These are phyloP conservation scores for Pristionchus exspectatus DNA, from an alignment of 2,888 invertebrate genomes.

Conservation along the genomic window DNA sequence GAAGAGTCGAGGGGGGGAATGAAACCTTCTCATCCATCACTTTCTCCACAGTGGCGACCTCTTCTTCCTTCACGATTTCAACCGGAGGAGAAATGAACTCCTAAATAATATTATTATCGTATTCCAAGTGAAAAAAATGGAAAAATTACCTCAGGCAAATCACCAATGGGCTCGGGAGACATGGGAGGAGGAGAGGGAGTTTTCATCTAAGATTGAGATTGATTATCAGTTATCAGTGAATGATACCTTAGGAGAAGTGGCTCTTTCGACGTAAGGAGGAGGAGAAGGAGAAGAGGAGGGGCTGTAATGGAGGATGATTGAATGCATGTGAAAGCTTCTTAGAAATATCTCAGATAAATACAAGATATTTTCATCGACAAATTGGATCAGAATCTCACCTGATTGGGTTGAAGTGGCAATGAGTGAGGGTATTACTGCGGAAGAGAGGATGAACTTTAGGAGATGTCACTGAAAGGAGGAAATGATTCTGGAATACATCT, in stretches of 20 bases:
- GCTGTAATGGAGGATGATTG: conserved; percentile 43
- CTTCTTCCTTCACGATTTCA: conserved; percentile 54
- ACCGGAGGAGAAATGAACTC: conserved; percentile 44
- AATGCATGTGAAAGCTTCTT: background rate
- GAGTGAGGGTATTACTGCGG: conserved; percentile 69
- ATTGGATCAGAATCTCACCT: conserved; percentile 49
- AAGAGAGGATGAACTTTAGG: conserved; percentile 65
- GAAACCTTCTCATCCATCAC: conserved; percentile 42
- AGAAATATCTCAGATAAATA: conserved; percentile 34
- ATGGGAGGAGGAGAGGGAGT: conserved; percentile 51
- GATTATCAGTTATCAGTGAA: background rate
- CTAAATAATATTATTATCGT: background rate
- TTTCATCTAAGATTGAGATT: background rate
- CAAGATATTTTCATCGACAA: conserved; percentile 41
- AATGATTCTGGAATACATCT: background rate
- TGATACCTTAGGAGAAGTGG: conserved; percentile 37
- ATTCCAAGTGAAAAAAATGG: background rate
- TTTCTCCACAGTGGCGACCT: conserved; percentile 50
- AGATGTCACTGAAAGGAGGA: conserved; percentile 26
- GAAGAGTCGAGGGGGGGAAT: conserved; percentile 36
- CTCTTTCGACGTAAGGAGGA: conserved; percentile 32
- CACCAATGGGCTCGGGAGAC: conserved; percentile 50
- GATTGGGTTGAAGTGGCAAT: conserved; percentile 68
- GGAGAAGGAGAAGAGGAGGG: conserved; percentile 47
- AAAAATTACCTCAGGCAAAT: background rate